Conservation (phyloP, 2,888 invertebrate species). For the Ephialtes manifestator region DNA sequence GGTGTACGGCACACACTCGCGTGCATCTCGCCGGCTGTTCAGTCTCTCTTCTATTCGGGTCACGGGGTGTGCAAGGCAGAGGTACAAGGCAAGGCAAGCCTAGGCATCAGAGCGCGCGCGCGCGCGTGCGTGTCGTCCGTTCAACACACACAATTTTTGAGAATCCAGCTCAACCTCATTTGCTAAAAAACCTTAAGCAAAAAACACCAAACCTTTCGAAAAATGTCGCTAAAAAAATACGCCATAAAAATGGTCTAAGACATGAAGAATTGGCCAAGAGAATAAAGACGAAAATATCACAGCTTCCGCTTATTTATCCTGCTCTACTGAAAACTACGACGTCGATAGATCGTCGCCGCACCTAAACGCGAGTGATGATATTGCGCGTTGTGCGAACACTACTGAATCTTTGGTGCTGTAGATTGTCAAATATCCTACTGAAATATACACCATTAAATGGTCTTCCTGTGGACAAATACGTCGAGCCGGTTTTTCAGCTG, state of each 20-base stretch:
- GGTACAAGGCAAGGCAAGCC: slow-evolving; percentile 7
- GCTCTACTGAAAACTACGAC: background rate
- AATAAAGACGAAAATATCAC: background rate
- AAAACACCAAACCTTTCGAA: background rate
- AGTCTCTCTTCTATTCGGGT: slow-evolving; percentile 73
- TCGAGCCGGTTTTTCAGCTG: background rate
- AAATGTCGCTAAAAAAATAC: background rate
- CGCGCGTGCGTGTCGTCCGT: slow-evolving; percentile 56
- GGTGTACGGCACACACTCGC: slow-evolving; percentile 54
- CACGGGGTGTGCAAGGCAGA: slow-evolving; percentile 67
- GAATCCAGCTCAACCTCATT: slow-evolving; percentile 58
- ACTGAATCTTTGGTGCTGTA: background rate
- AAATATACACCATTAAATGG: background rate
- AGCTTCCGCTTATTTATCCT: slow-evolving; percentile 1
- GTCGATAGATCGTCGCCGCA: slow-evolving; percentile 1
- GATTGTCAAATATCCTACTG: background rate
- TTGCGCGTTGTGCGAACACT: background rate
- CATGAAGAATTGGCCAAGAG: background rate
- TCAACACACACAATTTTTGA: slow-evolving; percentile 63
- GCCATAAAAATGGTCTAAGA: background rate
- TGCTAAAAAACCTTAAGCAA: background rate
- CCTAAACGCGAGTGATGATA: slow-evolving; percentile 12
- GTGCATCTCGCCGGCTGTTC: slow-evolving; percentile 71
- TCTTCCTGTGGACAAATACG: background rate
- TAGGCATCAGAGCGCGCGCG: slow-evolving; percentile 18